These are phyloP conservation scores for Bufotes viridis DNA, from an alignment of 2,797 vertebrate species.

Conservation along the genomic window DNA sequence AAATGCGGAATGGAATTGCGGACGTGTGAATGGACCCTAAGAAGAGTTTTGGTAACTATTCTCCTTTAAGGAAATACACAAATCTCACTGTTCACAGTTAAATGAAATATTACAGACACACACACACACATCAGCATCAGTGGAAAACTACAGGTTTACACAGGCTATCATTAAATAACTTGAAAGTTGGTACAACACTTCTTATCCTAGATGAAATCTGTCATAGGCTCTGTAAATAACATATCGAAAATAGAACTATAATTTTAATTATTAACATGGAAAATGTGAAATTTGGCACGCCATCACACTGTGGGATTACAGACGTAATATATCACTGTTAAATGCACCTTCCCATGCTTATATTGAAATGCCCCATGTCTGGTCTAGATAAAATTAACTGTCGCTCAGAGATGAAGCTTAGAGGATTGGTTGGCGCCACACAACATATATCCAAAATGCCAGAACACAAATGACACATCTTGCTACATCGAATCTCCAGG, in stretches of 20 bases:
- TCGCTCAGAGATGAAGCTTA: not conserved
- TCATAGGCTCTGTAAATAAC: not conserved
- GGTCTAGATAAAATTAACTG: not conserved
- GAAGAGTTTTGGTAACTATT: not conserved
- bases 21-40: no score
- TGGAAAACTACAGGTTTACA: constrained; percentile 10
- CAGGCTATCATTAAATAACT: not conserved
- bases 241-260: not conserved
- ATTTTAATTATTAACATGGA: constrained; percentile 32
- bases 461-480: no score
- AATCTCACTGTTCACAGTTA: no score
- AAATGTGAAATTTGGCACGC: not conserved
- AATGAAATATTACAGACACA: no score
- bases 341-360: not conserved
- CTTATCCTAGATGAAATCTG: not conserved
- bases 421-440: not conserved
- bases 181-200: not conserved
- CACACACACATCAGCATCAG: not conserved
- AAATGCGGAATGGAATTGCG: no score
- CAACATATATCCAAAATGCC: no score
- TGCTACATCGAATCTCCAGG: no score
- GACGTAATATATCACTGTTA: not conserved
- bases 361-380: not conserved
- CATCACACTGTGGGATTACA: not conserved
- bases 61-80: no score